phyloP scores from a whole-genome alignment of 1,140 invertebrate species.

The Gryllus bimaculatus region DNA sequence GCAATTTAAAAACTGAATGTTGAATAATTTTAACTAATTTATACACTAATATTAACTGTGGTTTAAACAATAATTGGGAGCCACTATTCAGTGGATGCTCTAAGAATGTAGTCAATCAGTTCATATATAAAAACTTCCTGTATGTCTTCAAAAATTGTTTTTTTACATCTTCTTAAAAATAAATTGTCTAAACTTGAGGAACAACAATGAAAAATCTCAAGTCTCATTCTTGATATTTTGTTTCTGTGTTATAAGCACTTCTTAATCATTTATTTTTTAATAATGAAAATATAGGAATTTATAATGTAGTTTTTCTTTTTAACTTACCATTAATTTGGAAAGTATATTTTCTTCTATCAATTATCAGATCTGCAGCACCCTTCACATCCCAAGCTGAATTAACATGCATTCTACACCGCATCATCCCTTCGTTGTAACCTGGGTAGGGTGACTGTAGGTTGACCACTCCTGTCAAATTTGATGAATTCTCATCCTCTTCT shows the following conservation, averaged over 20 bases:
- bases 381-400: constrained; percentile 45
- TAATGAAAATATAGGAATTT: neutral
- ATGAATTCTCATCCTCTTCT: constrained; percentile 31
- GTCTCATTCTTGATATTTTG: neutral
- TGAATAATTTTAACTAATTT: neutral
- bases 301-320: neutral
- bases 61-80: neutral
- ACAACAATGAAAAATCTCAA: too few species aligned
- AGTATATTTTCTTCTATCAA: constrained; percentile 56
- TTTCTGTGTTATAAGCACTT: neutral
- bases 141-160: too few species aligned
- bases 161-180: too few species aligned
- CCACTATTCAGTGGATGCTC: too few species aligned
- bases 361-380: constrained; percentile 52
- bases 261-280: neutral
- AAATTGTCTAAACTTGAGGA: too few species aligned
- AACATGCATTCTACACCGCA: constrained; percentile 52
- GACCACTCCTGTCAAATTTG: constrained; percentile 46
- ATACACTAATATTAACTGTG: neutral
- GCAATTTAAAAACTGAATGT: too few species aligned
- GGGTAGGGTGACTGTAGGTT: constrained; percentile 44
- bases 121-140: too few species aligned
- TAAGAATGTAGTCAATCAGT: too few species aligned
- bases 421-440: constrained; percentile 52
- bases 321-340: constrained; percentile 44